Evolutionary conservation across 2,113 vertebrate species (phyloP), one percentile per base, ranked within the genome.

Genomic region (Phoxinus phoxinus): DNA sequence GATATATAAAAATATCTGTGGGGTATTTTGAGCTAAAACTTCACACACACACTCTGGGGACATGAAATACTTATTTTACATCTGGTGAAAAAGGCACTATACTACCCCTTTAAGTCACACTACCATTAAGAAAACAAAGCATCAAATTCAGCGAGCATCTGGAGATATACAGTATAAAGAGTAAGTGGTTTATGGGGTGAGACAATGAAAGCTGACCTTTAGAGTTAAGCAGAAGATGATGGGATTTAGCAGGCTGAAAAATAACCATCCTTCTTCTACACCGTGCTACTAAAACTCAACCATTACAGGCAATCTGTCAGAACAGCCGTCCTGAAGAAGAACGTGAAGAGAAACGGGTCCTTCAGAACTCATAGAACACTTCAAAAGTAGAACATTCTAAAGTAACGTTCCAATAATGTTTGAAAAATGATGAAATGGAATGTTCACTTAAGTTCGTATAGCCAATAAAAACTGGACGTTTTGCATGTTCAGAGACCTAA

Each of bases 181-280:
- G 59, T 23, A 23, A 81, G 59, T 81, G 46, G 4, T 87, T 63
- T 56, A 80, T 41, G 67, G 75, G 41, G 65, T 41, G 30, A 32
- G 59, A 76, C 84, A 76, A 81, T 85, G 81, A 87, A 85, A 87
- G 69, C 74, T 81, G 86, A 87, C 86, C 86, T 87, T 87, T 81
- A 87, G 74, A 87, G 76, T 85, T 69, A 75, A 58, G 71, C 53
- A 80, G 80, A 85, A 37, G 81, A 87, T 84, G 83, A 85, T 74
- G 83, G 71, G 23, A 73, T 73, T 73, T 15, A 63, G 59, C 59
- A 46, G 35, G 17, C 72, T 51, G 30, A 78, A 78, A 78, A 78
- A 41, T 23, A n/a, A 15, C 27, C 53, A 7, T 56, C 2, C 48
- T 7, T 2, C 19, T 7, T 8, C 6, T 21, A 10, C 75, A n/a